phyloP scores from a whole-genome alignment of 2,888 invertebrate genomes.

The Agapostemon virescens region DNA sequence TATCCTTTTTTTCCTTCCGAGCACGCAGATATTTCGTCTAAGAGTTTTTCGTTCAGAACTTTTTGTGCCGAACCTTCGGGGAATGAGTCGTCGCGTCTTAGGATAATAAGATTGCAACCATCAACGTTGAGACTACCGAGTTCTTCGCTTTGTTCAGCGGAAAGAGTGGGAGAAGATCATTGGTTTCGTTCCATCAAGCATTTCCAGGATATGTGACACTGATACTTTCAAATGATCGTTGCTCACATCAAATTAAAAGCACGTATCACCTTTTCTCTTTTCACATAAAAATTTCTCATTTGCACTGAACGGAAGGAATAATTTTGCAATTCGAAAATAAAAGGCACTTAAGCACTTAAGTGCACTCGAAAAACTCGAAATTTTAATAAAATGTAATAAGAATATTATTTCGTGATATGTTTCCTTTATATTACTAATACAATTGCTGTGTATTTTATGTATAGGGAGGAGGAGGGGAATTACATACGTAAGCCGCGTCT shows the following conservation, averaged over 20 bases:
- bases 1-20: constrained; percentile 19
- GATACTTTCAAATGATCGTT: background rate
- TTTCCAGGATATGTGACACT: background rate
- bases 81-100: constrained; percentile 18
- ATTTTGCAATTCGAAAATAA: background rate
- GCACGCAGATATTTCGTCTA: constrained; percentile 32
- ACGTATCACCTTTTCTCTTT: background rate
- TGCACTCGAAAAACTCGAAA: too few species aligned
- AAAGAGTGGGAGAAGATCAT: background rate
- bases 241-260: background rate
- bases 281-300: background rate
- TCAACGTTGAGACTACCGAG: background rate
- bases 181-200: background rate
- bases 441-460: too few species aligned
- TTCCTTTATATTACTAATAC: too few species aligned
- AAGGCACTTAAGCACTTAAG: too few species aligned
- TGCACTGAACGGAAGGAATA: background rate
- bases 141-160: background rate
- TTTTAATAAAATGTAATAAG: too few species aligned
- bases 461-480: too few species aligned
- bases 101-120: constrained; percentile 27
- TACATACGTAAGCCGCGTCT: too few species aligned
- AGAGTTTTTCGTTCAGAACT: constrained; percentile 27
- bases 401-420: too few species aligned
- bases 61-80: constrained; percentile 9